Percentiles rank a stretch among this genome's conserved stretches.
Conservation (phyloP, 2,888 invertebrate genomes). For the Eristalis intricaria region DNA sequence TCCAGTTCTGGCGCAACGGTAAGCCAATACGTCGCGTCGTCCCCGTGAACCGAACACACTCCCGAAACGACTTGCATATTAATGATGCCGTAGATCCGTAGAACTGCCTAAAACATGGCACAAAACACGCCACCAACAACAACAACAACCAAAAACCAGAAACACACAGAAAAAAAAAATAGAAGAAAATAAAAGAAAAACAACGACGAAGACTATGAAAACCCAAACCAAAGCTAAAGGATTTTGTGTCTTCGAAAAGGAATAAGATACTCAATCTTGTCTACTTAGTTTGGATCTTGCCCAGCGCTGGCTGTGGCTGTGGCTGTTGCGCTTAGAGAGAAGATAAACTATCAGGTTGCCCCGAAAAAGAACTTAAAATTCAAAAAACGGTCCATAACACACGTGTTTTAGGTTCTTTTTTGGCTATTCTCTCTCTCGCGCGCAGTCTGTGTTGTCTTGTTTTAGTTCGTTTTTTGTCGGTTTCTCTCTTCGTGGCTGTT, state of each 20-base stretch:
- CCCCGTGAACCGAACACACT: conserved; percentile 12
- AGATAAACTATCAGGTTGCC: conserved; percentile 54
- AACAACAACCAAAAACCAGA: background rate
- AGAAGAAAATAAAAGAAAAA: background rate
- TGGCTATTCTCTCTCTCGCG: background rate
- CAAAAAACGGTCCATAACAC: conserved; percentile 37
- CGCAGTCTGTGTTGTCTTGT: no score
- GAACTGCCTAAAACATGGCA: background rate
- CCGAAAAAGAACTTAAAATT: conserved; percentile 43
- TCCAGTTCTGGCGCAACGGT: conserved; percentile 11
- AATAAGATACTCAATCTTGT: conserved; percentile 48
- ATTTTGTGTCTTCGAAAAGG: conserved; percentile 28
- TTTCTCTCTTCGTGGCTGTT: background rate
- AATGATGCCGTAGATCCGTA: conserved; percentile 41
- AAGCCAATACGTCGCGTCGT: conserved; percentile 38
- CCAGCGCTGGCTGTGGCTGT: conserved; percentile 12
- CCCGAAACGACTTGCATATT: conserved; percentile 41
- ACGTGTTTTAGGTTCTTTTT: background rate
- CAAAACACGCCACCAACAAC: conserved; percentile 13
- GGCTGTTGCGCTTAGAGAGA: background rate
- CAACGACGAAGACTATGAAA: no score
- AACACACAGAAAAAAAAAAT: background rate
- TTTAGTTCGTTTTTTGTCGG: background rate
- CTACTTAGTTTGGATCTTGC: conserved; percentile 48
- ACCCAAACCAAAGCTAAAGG: conserved; percentile 18